These are phyloP conservation scores for Etheostoma cragini DNA, from an alignment of 2,113 vertebrate genomes.

Conservation along the genomic window DNA sequence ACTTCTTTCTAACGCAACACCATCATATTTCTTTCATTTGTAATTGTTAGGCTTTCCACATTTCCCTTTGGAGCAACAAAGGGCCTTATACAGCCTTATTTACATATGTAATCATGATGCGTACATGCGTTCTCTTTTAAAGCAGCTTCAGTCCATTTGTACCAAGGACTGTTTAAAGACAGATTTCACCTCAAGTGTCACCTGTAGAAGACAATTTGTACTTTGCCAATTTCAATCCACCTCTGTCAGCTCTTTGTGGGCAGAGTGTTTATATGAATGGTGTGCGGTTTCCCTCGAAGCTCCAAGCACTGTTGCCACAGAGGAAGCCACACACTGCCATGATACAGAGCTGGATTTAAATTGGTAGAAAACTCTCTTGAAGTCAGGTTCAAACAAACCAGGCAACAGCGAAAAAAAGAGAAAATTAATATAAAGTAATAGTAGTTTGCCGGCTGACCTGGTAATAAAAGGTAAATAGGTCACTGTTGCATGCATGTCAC, in stretches of 20 bases:
- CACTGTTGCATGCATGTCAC: conserved; percentile 55
- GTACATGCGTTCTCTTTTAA: background rate
- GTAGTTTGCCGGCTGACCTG: conserved; percentile 2
- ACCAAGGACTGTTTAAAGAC: background rate
- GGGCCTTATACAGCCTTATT: background rate
- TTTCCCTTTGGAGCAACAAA: background rate
- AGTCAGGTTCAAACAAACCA: background rate
- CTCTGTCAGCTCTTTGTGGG: no score
- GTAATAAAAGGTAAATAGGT: conserved; percentile 59
- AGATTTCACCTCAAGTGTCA: background rate
- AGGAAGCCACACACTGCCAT: no score
- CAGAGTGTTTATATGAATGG: no score
- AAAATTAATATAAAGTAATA: background rate
- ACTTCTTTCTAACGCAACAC: no score
- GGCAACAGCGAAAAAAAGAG: background rate
- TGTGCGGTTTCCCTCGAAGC: no score
- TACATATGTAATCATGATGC: background rate
- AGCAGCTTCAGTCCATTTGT: background rate
- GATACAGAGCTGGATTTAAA: no score
- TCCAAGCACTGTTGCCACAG: no score
- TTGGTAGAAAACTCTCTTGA: no score
- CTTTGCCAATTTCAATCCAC: no score
- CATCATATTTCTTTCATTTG: background rate
- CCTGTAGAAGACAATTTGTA: background rate
- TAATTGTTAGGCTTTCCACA: background rate